These are phyloP conservation scores for Sphaeramia orbicularis DNA, from an alignment of 2,797 vertebrate species.

Conservation along the genomic window DNA sequence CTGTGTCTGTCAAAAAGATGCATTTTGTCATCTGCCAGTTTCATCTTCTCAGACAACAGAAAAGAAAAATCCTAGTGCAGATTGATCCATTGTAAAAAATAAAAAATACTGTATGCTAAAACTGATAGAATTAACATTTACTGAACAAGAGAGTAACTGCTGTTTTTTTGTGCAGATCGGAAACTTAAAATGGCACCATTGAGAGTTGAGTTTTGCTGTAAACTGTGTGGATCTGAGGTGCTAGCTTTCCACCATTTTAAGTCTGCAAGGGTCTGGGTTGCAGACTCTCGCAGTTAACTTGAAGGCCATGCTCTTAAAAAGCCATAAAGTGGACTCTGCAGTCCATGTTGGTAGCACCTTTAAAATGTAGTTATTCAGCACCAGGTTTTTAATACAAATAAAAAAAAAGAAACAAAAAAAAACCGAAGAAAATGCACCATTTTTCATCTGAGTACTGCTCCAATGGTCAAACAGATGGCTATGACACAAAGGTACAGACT, in stretches of 20 bases:
- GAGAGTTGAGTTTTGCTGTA: constrained; percentile 84
- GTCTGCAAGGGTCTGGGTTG: constrained; percentile 69
- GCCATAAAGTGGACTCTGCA: constrained; percentile 72
- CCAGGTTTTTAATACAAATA: constrained; percentile 79
- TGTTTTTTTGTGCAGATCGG: constrained; percentile 70
- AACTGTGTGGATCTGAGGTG: constrained; percentile 85
- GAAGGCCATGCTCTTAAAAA: constrained; percentile 77
- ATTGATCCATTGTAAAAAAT: constrained; percentile 59
- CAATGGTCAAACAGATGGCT: constrained; percentile 64
- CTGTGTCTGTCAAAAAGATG: constrained; percentile 73
- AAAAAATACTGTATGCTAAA: constrained; percentile 58
- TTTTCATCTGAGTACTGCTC: constrained; percentile 73
- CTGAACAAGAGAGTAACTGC: constrained; percentile 53
- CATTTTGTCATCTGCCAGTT: constrained; percentile 72
- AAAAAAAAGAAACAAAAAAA: constrained; percentile 50
- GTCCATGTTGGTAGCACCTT: constrained; percentile 87
- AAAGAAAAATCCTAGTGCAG: constrained; percentile 70
- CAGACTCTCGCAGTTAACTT: constrained; percentile 72
- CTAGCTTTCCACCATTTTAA: constrained; percentile 78
- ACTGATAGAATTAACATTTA: constrained; percentile 57
- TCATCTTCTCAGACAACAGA: constrained; percentile 66
- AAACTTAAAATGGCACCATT: constrained; percentile 85
- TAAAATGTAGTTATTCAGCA: constrained; percentile 84
- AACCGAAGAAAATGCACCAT: constrained; percentile 75
- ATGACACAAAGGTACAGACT: constrained; percentile 75